phyloP scores from a whole-genome alignment of 1,140 invertebrate species.

The Phymorhynchus buccinoides region DNA sequence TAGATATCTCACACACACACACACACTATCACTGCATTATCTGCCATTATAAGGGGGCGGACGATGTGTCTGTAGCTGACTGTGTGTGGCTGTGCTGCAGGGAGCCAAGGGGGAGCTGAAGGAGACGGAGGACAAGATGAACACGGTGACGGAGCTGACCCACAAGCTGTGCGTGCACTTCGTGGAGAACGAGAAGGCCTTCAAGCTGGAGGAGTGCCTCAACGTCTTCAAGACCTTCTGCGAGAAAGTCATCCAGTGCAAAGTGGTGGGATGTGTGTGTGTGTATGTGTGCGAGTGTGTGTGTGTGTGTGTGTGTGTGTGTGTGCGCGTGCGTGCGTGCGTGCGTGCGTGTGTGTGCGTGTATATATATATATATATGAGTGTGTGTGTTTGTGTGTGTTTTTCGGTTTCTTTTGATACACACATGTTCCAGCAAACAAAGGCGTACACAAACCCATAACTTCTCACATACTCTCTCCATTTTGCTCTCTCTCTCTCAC shows the following conservation, averaged over 20 bases:
- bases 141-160: conserved; percentile 82
- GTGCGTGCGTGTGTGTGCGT: background rate
- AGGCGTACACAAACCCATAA: no score
- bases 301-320: conserved; percentile 28
- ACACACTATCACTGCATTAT: no score
- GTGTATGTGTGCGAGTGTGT: conserved; percentile 15
- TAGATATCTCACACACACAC: background rate
- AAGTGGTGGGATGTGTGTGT: conserved; percentile 60
- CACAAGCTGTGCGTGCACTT: conserved; percentile 65
- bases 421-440: background rate
- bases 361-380: background rate
- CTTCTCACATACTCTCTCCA: no score
- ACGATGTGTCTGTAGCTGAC: background rate
- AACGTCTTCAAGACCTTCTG: conserved; percentile 68
- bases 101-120: conserved; percentile 81
- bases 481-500: no score
- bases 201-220: conserved; percentile 72
- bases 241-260: conserved; percentile 67
- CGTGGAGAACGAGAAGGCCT: conserved; percentile 69
- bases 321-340: background rate
- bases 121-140: conserved; percentile 84
- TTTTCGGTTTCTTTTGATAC: background rate
- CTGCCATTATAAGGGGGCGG: background rate
- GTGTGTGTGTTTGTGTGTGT: conserved; percentile 8
- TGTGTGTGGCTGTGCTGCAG: conserved; percentile 27